A percentile compares a stretch with the other conserved stretches of the same genome.
Evolutionary conservation across 2,113 vertebrate genomes (phyloP).

Genomic region (Passer domesticus): DNA sequence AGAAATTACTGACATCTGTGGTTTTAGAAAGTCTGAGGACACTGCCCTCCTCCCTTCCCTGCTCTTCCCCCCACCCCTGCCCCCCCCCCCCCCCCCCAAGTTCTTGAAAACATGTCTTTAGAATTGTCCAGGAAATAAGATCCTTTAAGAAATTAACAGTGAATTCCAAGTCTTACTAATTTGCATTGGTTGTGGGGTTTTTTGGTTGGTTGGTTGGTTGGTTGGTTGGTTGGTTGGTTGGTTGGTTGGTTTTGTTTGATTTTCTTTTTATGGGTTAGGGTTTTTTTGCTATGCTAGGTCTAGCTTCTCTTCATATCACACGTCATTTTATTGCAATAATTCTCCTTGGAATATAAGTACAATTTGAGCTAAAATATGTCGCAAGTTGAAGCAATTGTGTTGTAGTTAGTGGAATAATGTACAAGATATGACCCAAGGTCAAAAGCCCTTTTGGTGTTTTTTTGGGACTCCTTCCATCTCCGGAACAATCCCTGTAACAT

Average conservation of each 20-base stretch:
- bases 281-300: not conserved
- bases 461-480: not conserved
- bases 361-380: not conserved
- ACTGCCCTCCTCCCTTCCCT: not conserved
- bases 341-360: not conserved
- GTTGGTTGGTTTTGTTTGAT: not conserved
- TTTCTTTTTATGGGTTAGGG: not conserved
- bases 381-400: not conserved
- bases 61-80: fast-evolving
- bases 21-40: not conserved
- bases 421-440: not conserved
- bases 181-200: not conserved
- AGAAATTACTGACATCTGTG: not conserved
- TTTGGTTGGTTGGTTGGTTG: no score
- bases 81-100: no score
- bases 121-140: not conserved
- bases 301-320: not conserved
- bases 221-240: no score
- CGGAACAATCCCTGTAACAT: not conserved
- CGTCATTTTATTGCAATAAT: not conserved
- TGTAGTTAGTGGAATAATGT: not conserved
- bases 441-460: not conserved
- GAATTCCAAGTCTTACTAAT: not conserved
- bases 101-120: not conserved
- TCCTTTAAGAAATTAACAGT: not conserved